These are phyloP conservation scores for Nyctalus aviator DNA, from an alignment of 2,797 vertebrate species.

Conservation along the genomic window DNA sequence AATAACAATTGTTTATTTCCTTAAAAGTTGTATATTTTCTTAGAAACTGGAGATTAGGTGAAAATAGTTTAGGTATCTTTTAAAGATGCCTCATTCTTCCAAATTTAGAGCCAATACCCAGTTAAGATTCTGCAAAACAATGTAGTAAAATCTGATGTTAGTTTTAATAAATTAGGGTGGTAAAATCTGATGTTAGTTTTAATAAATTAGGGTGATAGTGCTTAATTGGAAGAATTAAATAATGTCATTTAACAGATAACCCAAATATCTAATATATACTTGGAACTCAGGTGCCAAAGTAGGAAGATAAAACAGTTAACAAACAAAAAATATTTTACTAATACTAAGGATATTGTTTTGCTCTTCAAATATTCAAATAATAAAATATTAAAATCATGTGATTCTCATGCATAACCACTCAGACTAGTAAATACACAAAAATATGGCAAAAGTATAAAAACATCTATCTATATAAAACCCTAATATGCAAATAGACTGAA, in stretches of 20 bases:
- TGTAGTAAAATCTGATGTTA: background rate
- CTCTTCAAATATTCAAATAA: background rate
- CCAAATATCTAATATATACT: background rate
- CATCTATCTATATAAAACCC: no score
- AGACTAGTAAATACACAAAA: background rate
- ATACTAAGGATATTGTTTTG: background rate
- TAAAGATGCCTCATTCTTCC: background rate
- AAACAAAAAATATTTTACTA: constrained; percentile 10
- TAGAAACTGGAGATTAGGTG: background rate
- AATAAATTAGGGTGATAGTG: background rate
- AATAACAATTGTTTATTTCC: background rate
- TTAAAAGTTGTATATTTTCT: background rate
- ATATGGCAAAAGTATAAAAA: background rate
- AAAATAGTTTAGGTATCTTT: background rate
- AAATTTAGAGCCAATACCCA: background rate
- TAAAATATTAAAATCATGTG: background rate
- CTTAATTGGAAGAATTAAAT: background rate
- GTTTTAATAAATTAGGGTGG: background rate
- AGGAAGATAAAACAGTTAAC: background rate
- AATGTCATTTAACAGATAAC: background rate
- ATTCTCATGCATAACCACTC: background rate
- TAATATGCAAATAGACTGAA: no score
- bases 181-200: background rate
- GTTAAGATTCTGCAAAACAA: background rate
- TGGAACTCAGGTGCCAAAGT: background rate